These are phyloP conservation scores for Cyclina sinensis DNA, from an alignment of 1,140 invertebrate species.

Conservation along the genomic window DNA sequence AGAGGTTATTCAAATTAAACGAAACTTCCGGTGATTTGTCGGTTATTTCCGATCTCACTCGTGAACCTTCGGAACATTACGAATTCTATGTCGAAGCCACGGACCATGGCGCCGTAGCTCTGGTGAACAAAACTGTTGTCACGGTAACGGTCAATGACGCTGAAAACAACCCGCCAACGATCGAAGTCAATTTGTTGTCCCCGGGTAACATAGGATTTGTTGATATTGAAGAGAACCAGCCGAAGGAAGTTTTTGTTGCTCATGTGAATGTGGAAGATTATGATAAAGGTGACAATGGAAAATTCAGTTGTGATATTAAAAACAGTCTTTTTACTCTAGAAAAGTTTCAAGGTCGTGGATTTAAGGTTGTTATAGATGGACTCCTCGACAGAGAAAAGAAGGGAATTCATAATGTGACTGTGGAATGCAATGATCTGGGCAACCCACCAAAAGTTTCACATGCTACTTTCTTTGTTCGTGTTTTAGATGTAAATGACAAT, in stretches of 20 bases:
- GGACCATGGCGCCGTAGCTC: slow-evolving; percentile 52
- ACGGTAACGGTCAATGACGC: slow-evolving; percentile 58
- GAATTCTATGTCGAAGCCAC: slow-evolving; percentile 65
- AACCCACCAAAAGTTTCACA: slow-evolving; percentile 26
- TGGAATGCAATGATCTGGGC: slow-evolving; percentile 59
- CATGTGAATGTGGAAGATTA: slow-evolving; percentile 60
- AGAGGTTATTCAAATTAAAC: slow-evolving; percentile 52
- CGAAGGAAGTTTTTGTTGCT: slow-evolving; percentile 50
- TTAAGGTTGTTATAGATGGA: slow-evolving; percentile 57
- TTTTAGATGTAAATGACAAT: slow-evolving; percentile 66
- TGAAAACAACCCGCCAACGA: slow-evolving; percentile 56
- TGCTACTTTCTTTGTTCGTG: slow-evolving; percentile 56
- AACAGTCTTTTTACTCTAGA: slow-evolving; percentile 46
- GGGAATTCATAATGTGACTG: slow-evolving; percentile 50
- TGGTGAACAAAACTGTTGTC: slow-evolving; percentile 42
- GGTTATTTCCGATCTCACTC: slow-evolving; percentile 52
- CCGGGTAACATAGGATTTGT: slow-evolving; percentile 57
- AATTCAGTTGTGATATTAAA: slow-evolving; percentile 44
- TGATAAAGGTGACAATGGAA: slow-evolving; percentile 65
- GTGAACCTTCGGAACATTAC: slow-evolving; percentile 43
- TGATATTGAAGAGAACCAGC: slow-evolving; percentile 59
- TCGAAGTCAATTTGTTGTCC: slow-evolving; percentile 52
- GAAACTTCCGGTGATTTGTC: slow-evolving; percentile 54
- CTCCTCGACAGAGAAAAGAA: slow-evolving; percentile 48
- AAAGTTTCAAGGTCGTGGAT: slow-evolving; percentile 50